Conservation (phyloP, 53 echinoderm and acorn worm species). For the Paracentrotus lividus region DNA sequence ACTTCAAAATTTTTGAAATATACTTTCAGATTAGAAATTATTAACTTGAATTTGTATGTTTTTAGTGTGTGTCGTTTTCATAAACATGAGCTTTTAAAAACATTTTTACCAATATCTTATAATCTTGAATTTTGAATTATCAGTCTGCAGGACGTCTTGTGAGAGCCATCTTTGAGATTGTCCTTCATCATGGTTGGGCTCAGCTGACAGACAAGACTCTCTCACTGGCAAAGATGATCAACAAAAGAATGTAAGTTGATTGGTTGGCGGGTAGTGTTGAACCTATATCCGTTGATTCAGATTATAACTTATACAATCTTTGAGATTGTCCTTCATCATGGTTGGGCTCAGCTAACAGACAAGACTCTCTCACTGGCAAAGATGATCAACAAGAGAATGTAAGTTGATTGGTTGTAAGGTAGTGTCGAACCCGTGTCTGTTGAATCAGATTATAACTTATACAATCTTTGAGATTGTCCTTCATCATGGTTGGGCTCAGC, state of each 20-base stretch:
- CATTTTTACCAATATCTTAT: no score
- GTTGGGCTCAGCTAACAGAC: constrained; percentile 98
- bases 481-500: constrained; percentile 98
- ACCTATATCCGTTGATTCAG: no score
- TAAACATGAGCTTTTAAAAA: no score
- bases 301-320: no score
- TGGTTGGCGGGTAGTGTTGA: no score
- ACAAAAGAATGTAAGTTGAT: constrained; percentile 99
- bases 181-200: constrained; percentile 97
- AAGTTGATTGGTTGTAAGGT: no score
- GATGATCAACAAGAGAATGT: constrained; percentile 99
- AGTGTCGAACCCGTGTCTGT: no score
- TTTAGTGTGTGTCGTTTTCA: no score
- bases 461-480: constrained; percentile 99
- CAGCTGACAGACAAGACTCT: constrained; percentile 95
- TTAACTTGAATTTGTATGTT: no score
- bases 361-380: constrained; percentile 95
- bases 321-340: constrained; percentile 97
- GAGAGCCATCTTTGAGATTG: constrained; percentile 98
- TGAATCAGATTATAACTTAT: no score
- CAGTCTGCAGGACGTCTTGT: constrained; percentile 98
- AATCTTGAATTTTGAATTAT: background rate
- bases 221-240: constrained; percentile 98
- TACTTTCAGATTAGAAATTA: no score
- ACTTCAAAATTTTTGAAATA: no score